Conservation (phyloP, 2,113 vertebrate species). For the Ammodytes dubius region DNA sequence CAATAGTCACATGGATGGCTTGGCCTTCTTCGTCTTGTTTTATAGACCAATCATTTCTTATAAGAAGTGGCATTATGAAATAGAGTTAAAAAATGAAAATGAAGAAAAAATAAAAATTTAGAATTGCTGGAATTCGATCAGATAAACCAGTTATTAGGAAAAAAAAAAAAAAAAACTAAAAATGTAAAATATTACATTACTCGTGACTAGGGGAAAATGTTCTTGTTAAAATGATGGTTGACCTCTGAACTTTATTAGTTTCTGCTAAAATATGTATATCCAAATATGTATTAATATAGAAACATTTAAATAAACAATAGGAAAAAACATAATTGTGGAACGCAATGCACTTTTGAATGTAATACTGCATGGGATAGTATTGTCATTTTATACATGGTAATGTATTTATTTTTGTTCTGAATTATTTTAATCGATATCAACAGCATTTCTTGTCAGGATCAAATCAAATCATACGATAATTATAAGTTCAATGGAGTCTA, state of each 20-base stretch:
- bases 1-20: not conserved
- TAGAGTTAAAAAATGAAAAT: not conserved
- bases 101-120: no score
- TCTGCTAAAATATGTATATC: not conserved
- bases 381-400: not conserved
- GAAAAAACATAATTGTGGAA: no score
- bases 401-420: not conserved
- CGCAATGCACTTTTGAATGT: no score
- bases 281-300: not conserved
- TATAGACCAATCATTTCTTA: not conserved
- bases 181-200: no score
- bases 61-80: not conserved
- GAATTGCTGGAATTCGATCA: not conserved
- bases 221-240: not conserved
- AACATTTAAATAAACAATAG: no score
- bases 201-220: no score
- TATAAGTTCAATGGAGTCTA: conserved; percentile 6
- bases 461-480: conserved; percentile 39
- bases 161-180: no score
- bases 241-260: not conserved
- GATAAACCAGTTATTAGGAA: no score
- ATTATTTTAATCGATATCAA: not conserved
- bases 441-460: conserved; percentile 7
- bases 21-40: not conserved
- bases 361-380: not conserved